These are phyloP conservation scores for Polietes domitor DNA, from an alignment of 2,888 invertebrate genomes.

Conservation along the genomic window DNA sequence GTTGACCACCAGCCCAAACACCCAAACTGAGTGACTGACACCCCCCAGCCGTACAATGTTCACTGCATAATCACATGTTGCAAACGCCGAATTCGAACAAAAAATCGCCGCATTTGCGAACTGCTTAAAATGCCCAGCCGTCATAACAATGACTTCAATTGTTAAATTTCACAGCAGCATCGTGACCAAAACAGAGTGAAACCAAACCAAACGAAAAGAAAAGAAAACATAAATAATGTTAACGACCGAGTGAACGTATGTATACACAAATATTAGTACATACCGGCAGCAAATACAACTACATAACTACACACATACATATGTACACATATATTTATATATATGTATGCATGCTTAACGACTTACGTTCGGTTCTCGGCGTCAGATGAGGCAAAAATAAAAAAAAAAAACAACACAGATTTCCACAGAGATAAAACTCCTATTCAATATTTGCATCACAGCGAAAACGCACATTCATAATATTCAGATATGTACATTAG, in stretches of 20 bases:
- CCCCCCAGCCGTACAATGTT: constrained; percentile 35
- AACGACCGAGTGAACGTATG: constrained; percentile 52
- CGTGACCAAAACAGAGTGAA: constrained; percentile 42
- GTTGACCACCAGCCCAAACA: constrained; percentile 7
- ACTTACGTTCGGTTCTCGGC: not conserved
- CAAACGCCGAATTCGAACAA: not conserved
- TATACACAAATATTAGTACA: not conserved
- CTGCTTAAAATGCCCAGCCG: not conserved
- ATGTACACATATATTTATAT: not conserved
- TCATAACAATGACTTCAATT: constrained; percentile 45
- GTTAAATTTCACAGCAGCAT: constrained; percentile 46
- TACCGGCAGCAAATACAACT: not conserved
- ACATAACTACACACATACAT: not conserved
- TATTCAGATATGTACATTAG: too few relatives aligned
- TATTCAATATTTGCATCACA: too few relatives aligned
- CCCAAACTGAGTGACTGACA: too few relatives aligned
- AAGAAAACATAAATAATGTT: constrained; percentile 49
- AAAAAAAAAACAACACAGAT: not conserved
- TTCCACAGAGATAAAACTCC: not conserved
- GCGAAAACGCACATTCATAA: too few relatives aligned
- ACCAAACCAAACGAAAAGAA: constrained; percentile 22
- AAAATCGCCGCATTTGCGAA: constrained; percentile 23
- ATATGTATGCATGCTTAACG: not conserved
- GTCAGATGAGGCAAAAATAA: not conserved
- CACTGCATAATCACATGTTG: constrained; percentile 68